phyloP scores from a whole-genome alignment of 2,113 vertebrate species.

The Halcyon malimbica region DNA sequence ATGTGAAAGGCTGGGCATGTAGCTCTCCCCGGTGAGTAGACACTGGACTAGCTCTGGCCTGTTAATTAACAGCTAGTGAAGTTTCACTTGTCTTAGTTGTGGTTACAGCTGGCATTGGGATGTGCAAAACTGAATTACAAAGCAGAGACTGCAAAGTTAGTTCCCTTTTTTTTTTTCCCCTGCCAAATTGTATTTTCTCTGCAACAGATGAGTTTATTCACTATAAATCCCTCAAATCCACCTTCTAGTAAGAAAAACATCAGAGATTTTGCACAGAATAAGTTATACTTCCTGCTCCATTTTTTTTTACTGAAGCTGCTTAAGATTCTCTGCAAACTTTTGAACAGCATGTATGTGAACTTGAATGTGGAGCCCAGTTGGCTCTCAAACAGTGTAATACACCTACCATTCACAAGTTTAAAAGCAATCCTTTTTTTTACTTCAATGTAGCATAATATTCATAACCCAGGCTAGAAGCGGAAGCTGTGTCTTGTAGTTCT shows the following conservation, averaged over 20 bases:
- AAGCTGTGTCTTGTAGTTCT: not conserved
- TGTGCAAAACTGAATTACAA: not conserved
- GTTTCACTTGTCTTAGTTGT: not conserved
- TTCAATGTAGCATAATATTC: not conserved
- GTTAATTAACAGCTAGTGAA: not conserved
- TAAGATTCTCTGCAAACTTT: not conserved
- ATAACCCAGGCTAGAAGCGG: not conserved
- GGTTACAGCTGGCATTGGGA: not conserved
- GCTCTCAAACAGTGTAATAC: not conserved
- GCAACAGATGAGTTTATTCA: not conserved
- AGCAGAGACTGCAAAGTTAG: not conserved
- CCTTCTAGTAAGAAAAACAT: not conserved
- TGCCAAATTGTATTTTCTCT: not conserved
- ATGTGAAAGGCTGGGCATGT: not conserved
- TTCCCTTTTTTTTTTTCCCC: fast-evolving
- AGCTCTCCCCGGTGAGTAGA: not conserved
- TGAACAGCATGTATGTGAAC: not conserved
- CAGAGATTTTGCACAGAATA: not conserved
- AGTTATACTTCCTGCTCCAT: not conserved
- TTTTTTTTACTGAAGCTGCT: not conserved
- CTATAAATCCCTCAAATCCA: not conserved
- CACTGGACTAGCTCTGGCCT: fast-evolving
- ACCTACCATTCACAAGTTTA: no score
- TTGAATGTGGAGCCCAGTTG: not conserved
- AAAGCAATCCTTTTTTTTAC: not conserved